A percentile compares a stretch with the other conserved stretches of the same genome.
Evolutionary conservation across 1,140 invertebrate species (phyloP).

Genomic region (Steinernema khuongi): DNA sequence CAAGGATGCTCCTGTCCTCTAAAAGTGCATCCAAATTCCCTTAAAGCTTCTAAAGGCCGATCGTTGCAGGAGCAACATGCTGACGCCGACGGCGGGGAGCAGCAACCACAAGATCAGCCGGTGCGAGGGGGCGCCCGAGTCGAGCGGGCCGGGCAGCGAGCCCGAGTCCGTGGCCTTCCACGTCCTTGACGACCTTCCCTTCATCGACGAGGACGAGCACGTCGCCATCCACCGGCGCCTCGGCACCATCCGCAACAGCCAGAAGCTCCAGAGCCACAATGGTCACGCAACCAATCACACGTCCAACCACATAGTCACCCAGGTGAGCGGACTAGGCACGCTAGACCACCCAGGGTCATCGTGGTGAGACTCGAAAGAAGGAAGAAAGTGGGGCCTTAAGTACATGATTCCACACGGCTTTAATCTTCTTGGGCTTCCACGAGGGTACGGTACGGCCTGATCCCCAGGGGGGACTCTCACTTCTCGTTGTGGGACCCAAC

Average conservation of each 20-base stretch:
- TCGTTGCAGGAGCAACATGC: conserved; percentile 12
- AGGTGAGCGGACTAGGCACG: too few species aligned
- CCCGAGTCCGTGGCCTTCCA: conserved; percentile 25
- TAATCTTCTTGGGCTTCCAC: too few species aligned
- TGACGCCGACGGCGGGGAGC: conserved; percentile 2
- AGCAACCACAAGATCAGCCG: conserved; percentile 3
- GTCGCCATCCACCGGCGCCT: neutral
- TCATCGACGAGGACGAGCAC: conserved; percentile 26
- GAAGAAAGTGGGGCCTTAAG: too few species aligned
- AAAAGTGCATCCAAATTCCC: too few species aligned
- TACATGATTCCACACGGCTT: too few species aligned
- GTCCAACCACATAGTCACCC: too few species aligned
- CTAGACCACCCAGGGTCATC: too few species aligned
- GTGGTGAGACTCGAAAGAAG: too few species aligned
- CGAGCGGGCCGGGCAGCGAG: conserved; percentile 1
- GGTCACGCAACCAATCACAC: neutral
- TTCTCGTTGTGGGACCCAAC: too few species aligned
- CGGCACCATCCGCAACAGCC: neutral
- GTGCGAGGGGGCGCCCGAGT: neutral
- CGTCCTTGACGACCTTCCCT: conserved; percentile 36
- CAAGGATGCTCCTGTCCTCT: too few species aligned
- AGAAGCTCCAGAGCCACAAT: neutral
- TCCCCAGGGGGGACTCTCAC: too few species aligned
- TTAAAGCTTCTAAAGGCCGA: neutral
- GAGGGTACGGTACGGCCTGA: too few species aligned